Evolutionary conservation across 1,140 invertebrate species (phyloP).

Genomic region (Akabosia matsudoensis): DNA sequence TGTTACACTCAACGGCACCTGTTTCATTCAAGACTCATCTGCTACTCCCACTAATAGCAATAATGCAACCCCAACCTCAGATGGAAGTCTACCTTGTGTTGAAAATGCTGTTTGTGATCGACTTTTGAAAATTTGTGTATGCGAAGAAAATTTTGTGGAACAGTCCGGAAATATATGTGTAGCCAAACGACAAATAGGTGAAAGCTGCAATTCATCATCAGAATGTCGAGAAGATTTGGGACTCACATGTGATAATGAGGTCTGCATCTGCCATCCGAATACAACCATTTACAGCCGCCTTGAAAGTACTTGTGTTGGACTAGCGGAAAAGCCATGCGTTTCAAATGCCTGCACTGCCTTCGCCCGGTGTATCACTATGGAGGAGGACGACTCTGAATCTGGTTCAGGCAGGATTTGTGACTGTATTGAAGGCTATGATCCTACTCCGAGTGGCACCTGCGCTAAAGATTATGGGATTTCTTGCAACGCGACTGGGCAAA

Average conservation of each 20-base stretch:
- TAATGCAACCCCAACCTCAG: background rate
- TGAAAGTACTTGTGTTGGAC: background rate
- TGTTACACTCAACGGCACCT: background rate
- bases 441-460: background rate
- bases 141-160: background rate
- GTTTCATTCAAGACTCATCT: too few species aligned
- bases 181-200: background rate
- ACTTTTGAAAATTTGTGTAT: background rate
- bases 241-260: background rate
- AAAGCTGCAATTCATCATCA: background rate
- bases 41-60: background rate
- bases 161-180: background rate
- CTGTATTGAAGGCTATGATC: background rate
- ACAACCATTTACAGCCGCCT: background rate
- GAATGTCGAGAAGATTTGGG: background rate
- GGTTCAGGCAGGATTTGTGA: background rate
- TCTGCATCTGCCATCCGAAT: background rate
- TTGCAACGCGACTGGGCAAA: background rate
- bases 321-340: background rate
- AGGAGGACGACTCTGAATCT: background rate
- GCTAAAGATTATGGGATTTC: background rate
- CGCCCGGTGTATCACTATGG: background rate
- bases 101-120: background rate
- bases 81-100: background rate
- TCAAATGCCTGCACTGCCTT: background rate